Base-by-base conservation (phyloP, 2,797 vertebrate genomes). In the Triplophysa yarkandensis region DNA sequence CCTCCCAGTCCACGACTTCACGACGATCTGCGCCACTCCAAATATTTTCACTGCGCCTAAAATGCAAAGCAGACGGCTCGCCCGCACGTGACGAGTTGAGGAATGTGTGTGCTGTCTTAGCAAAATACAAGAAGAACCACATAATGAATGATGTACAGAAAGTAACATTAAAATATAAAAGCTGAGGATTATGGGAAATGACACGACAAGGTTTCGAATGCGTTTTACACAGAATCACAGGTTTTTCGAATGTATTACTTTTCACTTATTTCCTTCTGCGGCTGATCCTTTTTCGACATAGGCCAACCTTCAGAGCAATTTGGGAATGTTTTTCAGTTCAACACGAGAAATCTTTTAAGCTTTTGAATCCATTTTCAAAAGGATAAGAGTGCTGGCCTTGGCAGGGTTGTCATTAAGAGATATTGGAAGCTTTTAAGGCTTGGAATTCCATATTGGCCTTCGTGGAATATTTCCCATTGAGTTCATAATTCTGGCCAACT, bases 11-110 rank as follows among this genome's bases (percentile, higher is more conserved):
- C 50, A 50, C 79, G 83, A 68, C 78, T 69, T 67, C 82, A 71
- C 1, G 66, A 81, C 79, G 82, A 80, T 52, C 71, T 65, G 66
- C 77, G 39, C 34, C 82, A 75, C 68, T 85, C 79, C 81, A 88
- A 88, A 90, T 89, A 86, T 86, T 87, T 88, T 85, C 84, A 76
- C 79, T 85, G 54, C 76, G 68, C 57, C 78, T 81, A 63, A 83
- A 88, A 88, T 74, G 83, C 85, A 85, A 84, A 88, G 77, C 88
- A 90, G 87, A 88, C 82, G 67, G 69, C 48, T 65, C 48, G 68
- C 80, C 23, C 65, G 62, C 87, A 85, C 79, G 44, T 85, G 88
- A 82, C 85, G 11, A 60, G 30, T 68, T 28, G 25, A 63, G 63
- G 10, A 28, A 34, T 66, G 70, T 54, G 68, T 63, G 36, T 52